Base-by-base conservation (phyloP, 2,888 invertebrate species). In the Scaptomyza cyrtandrae region DNA sequence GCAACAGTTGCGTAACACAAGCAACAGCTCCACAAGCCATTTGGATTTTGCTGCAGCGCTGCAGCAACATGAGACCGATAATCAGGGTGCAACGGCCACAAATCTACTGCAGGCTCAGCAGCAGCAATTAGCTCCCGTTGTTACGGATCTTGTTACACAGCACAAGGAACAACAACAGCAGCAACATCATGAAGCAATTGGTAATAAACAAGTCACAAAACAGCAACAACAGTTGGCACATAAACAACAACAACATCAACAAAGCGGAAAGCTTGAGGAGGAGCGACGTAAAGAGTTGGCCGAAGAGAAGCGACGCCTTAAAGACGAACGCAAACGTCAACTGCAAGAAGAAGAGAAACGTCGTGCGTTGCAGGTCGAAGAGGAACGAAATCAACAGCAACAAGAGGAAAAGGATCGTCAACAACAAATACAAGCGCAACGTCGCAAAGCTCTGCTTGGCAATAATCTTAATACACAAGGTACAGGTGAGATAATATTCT, bases 371-470 rank as follows among this genome's bases (percentile, higher is more conserved):
- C 57, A 74, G 11, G 80, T 70, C 1, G 92, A 91, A 44, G 92
- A 92, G 35, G 91, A 92, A 46, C 90, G 88, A 56, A 84, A 86
- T n/a, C 89, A 90, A 0, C 91, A 91, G 71, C 75, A 83, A 7
- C 76, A 82, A 0, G 91, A 92, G 41, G 92, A 92, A 65, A 90
- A 89, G 41, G 91, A 91, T 43, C 88, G 92, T 0, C 91, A 90
- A n/a, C 90, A 90, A 41, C 91, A 91, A 67, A 92, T 92, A 31
- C 91, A 92, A 66, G 89, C 89, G 1, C 91, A 91, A 59, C 90
- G 92, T 3, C 90, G 92, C 0, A 91, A 91, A 43, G 90, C 90
- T 5, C 71, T 92, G 43, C 49, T 90, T 29, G 87, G 81, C 6
- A 33, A 33, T 10, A 35, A 35, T 35, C 11, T 3, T 13, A 86